These are phyloP conservation scores for Scomber colias DNA, from an alignment of 2,113 vertebrate genomes.

Conservation along the genomic window DNA sequence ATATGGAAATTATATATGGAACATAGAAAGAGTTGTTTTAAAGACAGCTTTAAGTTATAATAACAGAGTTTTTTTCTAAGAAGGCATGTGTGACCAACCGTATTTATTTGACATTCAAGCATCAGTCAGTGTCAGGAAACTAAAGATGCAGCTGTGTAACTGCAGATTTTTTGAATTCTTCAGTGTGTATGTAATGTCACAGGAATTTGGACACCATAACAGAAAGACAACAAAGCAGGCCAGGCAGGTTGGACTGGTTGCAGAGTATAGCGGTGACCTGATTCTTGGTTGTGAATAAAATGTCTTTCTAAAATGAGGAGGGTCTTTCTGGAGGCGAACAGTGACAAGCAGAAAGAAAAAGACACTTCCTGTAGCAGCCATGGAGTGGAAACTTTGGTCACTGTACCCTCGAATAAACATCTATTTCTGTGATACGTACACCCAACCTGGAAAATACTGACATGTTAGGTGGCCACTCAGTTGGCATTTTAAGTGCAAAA, in stretches of 20 bases:
- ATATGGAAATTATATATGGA: neutral
- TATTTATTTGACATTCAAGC: neutral
- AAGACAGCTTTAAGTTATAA: neutral
- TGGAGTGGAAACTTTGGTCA: slow-evolving; percentile 61
- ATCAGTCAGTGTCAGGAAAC: neutral
- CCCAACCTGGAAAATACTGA: slow-evolving; percentile 37
- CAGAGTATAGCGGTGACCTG: neutral
- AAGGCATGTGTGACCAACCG: too few relatives aligned
- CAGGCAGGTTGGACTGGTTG: slow-evolving; percentile 48
- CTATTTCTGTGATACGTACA: slow-evolving; percentile 21
- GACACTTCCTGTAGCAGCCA: slow-evolving; percentile 37
- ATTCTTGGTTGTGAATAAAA: slow-evolving; percentile 16
- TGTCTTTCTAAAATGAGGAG: too few relatives aligned
- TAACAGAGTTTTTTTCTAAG: neutral
- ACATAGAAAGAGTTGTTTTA: neutral
- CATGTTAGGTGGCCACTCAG: neutral
- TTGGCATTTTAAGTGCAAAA: neutral
- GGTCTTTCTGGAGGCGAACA: slow-evolving; percentile 1
- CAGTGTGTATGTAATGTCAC: neutral
- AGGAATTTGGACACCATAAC: slow-evolving; percentile 52
- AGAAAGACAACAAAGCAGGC: slow-evolving; percentile 50
- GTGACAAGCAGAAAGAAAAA: neutral
- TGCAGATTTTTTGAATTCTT: slow-evolving; percentile 42
- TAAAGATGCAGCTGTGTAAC: neutral
- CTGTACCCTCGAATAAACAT: slow-evolving; percentile 1